Percentiles rank a stretch among this genome's conserved stretches.
phyloP scores from a whole-genome alignment of 1,140 invertebrate genomes.

The Panagrolaimus sp. region DNA sequence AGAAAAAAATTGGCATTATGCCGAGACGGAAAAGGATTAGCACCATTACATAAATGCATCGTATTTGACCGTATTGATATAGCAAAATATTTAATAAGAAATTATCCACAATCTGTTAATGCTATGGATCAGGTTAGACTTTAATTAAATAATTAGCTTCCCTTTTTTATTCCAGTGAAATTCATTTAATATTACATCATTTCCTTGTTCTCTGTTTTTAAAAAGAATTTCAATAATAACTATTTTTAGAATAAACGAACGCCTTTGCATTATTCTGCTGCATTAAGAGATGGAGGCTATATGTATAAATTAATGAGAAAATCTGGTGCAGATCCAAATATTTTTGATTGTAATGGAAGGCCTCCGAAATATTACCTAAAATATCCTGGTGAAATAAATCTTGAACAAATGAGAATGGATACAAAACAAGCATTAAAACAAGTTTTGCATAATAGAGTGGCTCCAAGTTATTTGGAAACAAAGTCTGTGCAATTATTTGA shows the following conservation, averaged over 20 bases:
- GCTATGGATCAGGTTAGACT: conserved; percentile 53
- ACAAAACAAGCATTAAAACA: conserved; percentile 55
- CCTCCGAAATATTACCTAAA: conserved; percentile 55
- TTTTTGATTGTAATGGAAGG: conserved; percentile 67
- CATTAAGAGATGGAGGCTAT: conserved; percentile 73
- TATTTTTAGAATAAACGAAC: conserved; percentile 71
- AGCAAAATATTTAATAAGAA: conserved; percentile 62
- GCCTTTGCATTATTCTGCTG: conserved; percentile 81
- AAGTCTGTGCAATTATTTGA: conserved; percentile 22
- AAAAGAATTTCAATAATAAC: too few relatives aligned
- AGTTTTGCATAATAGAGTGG: conserved; percentile 55
- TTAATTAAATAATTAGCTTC: too few relatives aligned
- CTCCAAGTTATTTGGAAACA: conserved; percentile 56
- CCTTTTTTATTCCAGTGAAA: conserved; percentile 1
- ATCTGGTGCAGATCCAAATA: conserved; percentile 74
- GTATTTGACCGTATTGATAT: conserved; percentile 92
- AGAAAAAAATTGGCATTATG: conserved; percentile 81
- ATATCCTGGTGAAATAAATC: conserved; percentile 56
- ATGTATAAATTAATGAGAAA: conserved; percentile 78
- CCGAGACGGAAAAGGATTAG: conserved; percentile 66
- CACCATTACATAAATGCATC: conserved; percentile 83
- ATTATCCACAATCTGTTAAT: conserved; percentile 71
- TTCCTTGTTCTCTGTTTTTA: too few relatives aligned
- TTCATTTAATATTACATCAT: too few relatives aligned
- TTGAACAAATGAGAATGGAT: conserved; percentile 50